phyloP scores from a whole-genome alignment of 2,888 invertebrate genomes.

The Harpalus rubripes region DNA sequence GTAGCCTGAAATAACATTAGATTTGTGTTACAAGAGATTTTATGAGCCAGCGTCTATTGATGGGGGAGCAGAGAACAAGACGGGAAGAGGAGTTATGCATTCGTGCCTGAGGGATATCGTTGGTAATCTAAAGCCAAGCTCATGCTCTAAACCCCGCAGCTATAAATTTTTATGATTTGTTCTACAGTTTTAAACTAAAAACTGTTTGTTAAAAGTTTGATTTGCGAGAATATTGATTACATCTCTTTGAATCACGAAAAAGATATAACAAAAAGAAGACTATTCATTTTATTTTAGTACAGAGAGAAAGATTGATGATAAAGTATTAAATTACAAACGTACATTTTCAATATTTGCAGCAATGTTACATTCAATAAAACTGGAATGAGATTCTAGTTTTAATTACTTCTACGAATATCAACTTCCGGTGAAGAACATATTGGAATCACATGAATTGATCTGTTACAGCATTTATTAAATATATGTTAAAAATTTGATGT shows the following conservation, averaged over 20 bases:
- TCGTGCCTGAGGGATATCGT: conserved; percentile 39
- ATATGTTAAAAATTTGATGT: no score
- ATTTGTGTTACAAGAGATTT: conserved; percentile 65
- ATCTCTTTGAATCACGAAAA: conserved; percentile 42
- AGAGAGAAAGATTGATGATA: not conserved
- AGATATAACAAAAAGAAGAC: conserved; percentile 11
- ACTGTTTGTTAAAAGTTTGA: conserved; percentile 51
- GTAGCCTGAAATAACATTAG: conserved; percentile 66
- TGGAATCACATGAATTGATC: no score
- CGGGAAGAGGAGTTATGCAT: conserved; percentile 47
- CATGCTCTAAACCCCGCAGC: conserved; percentile 27
- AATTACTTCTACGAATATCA: no score
- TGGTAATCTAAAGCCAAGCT: conserved; percentile 40
- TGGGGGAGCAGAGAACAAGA: conserved; percentile 32
- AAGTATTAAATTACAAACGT: not conserved
- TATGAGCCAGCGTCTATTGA: conserved; percentile 63
- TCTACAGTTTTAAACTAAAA: conserved; percentile 44
- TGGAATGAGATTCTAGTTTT: no score
- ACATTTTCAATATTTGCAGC: not conserved
- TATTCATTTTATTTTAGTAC: conserved; percentile 18
- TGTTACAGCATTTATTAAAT: no score
- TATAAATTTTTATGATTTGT: conserved; percentile 54
- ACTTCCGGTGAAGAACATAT: no score
- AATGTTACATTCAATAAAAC: no score
- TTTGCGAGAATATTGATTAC: conserved; percentile 35